Evolutionary conservation across 2,888 invertebrate genomes (phyloP), one percentile per base, ranked within the genome.

Genomic region (Busseola fusca): DNA sequence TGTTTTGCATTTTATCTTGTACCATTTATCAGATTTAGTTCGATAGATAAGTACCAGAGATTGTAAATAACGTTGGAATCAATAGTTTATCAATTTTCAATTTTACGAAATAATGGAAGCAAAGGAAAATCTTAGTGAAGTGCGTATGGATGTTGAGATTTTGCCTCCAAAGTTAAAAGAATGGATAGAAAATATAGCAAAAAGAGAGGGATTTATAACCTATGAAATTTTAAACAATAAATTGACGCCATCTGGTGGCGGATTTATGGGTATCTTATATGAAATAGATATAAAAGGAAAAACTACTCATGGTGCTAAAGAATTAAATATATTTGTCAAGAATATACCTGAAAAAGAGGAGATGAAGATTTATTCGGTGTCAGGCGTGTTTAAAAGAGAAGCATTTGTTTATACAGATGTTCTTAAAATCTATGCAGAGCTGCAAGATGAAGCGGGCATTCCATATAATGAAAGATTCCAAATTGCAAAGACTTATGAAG

Each of bases 291-390:
- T 91, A 18, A 85, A 77, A 80, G 91, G 90, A 56, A 76, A 78
- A 78, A 87, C 86, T 0, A 48, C 12, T 21, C 66, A 83, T 0
- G 86, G 72, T 16, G 57, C 76, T 25, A 83, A 80, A 65, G 83
- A 89, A 83, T 84, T 85, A 6, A 87, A 90, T 58, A 82, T 93
- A 40, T 93, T 93, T 74, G 78, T 89, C 2, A 93, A 93, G 76
- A 80, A 86, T n/a, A 88, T 88, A n/a, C 80, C 90, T 42, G 74
- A 83, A 42, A 80, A 80, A 9, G 83, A 87, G 25, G 69, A 87
- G 1, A 77, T 89, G 63, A 83, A 85, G 74, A 82, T 91, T n/a
- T 83, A 90, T 60, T 85, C 89, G 0, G 68, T 91, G 7, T 50
- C 78, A 16, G 88, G 88, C 48, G 80, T 90, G 0, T 93, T 90